These are phyloP conservation scores for Anthrax anthrax DNA, from an alignment of 2,888 invertebrate genomes.

Conservation along the genomic window DNA sequence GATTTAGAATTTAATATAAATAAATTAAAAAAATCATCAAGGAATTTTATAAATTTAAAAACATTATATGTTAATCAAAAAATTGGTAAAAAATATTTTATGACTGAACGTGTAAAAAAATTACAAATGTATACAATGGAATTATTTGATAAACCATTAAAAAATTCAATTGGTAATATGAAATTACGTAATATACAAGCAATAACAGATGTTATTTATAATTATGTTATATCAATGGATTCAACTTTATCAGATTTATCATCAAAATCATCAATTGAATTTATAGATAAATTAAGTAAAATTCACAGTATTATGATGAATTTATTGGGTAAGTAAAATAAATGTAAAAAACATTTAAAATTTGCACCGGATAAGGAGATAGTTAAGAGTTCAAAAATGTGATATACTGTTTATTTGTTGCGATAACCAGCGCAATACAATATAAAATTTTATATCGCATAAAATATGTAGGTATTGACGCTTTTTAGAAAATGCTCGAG, in stretches of 20 bases:
- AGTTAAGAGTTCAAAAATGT: too few species aligned
- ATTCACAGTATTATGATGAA: constrained; percentile 16
- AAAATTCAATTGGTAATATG: constrained; percentile 19
- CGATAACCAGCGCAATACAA: too few species aligned
- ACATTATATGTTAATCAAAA: constrained; percentile 25
- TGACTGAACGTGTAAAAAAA: constrained; percentile 23
- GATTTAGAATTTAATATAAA: constrained; percentile 24
- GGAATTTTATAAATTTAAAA: constrained; percentile 22
- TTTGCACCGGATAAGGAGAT: too few species aligned
- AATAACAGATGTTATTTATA: constrained; percentile 24
- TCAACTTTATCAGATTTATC: constrained; percentile 19
- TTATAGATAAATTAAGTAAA: constrained; percentile 20
- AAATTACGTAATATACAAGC: constrained; percentile 19
- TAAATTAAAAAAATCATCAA: constrained; percentile 25
- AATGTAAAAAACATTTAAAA: too few species aligned
- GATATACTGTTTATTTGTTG: too few species aligned
- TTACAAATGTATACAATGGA: constrained; percentile 18
- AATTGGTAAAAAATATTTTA: constrained; percentile 27
- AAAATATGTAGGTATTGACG: too few species aligned
- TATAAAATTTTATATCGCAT: too few species aligned
- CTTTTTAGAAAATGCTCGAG: too few species aligned
- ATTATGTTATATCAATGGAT: constrained; percentile 24
- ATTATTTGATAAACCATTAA: constrained; percentile 20
- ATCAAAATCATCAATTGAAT: constrained; percentile 16
- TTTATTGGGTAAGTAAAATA: constrained; percentile 17